phyloP scores from a whole-genome alignment of 2,888 invertebrate genomes.

The Ochropacha duplaris region DNA sequence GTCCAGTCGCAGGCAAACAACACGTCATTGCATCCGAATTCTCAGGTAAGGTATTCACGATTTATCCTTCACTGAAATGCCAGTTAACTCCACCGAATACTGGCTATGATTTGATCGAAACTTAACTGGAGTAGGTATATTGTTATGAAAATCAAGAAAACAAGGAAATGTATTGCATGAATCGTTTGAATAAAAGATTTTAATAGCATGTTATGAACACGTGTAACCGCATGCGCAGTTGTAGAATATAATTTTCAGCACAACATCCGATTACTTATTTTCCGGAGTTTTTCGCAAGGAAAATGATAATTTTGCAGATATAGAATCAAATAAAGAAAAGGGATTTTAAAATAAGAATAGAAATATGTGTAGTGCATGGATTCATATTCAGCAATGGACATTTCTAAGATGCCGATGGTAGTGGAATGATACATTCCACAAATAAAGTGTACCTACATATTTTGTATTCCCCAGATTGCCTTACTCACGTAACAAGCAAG shows the following conservation, averaged over 20 bases:
- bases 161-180: not conserved
- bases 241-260: not conserved
- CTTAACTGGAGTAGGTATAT: no score
- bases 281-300: not conserved
- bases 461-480: constrained; percentile 11
- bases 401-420: not conserved
- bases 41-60: no score
- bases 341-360: not conserved
- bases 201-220: constrained; percentile 1
- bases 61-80: no score
- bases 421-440: not conserved
- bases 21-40: no score
- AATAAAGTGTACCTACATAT: not conserved
- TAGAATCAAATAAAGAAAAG: not conserved
- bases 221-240: not conserved
- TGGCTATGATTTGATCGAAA: no score
- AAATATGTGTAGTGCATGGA: not conserved
- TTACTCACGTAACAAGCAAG: constrained; percentile 28
- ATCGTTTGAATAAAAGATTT: not conserved
- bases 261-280: not conserved
- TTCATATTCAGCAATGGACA: not conserved
- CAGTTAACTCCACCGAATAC: no score
- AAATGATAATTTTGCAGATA: not conserved
- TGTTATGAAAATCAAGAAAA: not conserved
- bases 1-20: no score